These are phyloP conservation scores for Enteromius treurensis DNA, from an alignment of 2,797 vertebrate species.

Conservation along the genomic window DNA sequence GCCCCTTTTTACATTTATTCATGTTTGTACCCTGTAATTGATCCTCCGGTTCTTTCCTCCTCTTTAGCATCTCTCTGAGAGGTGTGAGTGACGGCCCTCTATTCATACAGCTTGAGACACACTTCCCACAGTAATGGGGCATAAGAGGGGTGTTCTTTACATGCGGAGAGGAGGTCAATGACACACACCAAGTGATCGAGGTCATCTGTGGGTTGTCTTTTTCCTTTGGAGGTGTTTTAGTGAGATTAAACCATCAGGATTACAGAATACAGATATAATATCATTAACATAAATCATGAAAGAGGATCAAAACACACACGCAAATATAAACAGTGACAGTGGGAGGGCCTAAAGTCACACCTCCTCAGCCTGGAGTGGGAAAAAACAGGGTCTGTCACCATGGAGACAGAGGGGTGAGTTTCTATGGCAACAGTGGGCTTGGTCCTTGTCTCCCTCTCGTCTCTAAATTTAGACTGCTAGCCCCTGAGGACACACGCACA, in stretches of 20 bases:
- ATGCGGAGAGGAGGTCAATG: slow-evolving; percentile 6
- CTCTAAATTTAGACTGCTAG: slow-evolving; percentile 59
- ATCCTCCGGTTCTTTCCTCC: neutral
- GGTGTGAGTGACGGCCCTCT: neutral
- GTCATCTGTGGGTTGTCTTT: neutral
- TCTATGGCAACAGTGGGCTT: slow-evolving; percentile 64
- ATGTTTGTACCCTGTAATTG: slow-evolving; percentile 20
- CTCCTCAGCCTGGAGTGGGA: slow-evolving; percentile 53
- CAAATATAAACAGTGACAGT: slow-evolving; percentile 38
- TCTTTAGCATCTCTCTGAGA: slow-evolving; percentile 18
- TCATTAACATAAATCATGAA: slow-evolving; percentile 21
- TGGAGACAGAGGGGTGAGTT: slow-evolving; percentile 61
- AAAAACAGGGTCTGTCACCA: slow-evolving; percentile 57
- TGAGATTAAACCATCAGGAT: slow-evolving; percentile 44
- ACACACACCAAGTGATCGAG: neutral
- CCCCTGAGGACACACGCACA: slow-evolving; percentile 45
- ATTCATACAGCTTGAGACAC: slow-evolving; percentile 10
- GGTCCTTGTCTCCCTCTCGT: slow-evolving; percentile 55
- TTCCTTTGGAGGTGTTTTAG: slow-evolving; percentile 25
- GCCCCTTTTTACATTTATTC: slow-evolving; percentile 20
- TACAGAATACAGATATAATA: slow-evolving; percentile 32
- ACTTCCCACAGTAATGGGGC: neutral
- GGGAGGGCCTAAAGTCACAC: slow-evolving; percentile 55
- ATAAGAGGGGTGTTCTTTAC: slow-evolving; percentile 27
- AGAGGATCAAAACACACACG: slow-evolving; percentile 37